Evolutionary conservation across 2,888 invertebrate genomes (phyloP), one percentile per base, ranked within the genome.

Genomic region (Geotrupes spiniger): DNA sequence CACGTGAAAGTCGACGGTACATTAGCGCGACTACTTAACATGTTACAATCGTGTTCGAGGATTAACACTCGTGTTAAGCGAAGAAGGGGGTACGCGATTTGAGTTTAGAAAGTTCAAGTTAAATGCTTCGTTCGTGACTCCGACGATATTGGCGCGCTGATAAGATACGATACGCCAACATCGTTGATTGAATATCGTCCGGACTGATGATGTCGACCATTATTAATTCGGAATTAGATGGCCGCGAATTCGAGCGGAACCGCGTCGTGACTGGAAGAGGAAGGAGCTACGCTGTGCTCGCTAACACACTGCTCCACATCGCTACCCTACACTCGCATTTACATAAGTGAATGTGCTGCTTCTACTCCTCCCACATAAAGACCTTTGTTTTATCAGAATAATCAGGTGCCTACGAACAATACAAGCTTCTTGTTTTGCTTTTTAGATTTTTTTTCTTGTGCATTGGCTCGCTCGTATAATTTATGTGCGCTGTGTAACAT

Each of bases 11-110:
- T 44, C 36, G 36, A 25, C 27, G 15, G 27, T 25, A 44, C 43
- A 44, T 36, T 43, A 36, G 36, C 25, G n/a, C 26, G 10, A 25
- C 36, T 15, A 27, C 16, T 44, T 44, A 44, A 36, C 43, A 36
- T 44, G 43, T 44, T 44, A 44, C 43, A 37, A 44, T 37, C 43
- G 43, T 44, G 43, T 37, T 17, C 43, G 14, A 36, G 26, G 26
- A 44, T 44, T 44, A 44, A 36, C 43, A 27, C 21, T 27, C 36
- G 36, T 28, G 27, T 27, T 44, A 37, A 44, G 28, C 27, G 43
- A 44, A 44, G 28, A 44, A 33, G 43, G 25, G 46, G 26, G 28
- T 27, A 21, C 11, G 17, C 17, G 46, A 12, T 33, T 10, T 33
- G 14, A 33, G 33, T 46, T 46, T 46, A 46, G 46, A 46, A 46